A percentile compares a stretch with the other conserved stretches of the same genome.
Evolutionary conservation across 2,113 vertebrate species (phyloP).

Genomic region (Mellivora capensis): DNA sequence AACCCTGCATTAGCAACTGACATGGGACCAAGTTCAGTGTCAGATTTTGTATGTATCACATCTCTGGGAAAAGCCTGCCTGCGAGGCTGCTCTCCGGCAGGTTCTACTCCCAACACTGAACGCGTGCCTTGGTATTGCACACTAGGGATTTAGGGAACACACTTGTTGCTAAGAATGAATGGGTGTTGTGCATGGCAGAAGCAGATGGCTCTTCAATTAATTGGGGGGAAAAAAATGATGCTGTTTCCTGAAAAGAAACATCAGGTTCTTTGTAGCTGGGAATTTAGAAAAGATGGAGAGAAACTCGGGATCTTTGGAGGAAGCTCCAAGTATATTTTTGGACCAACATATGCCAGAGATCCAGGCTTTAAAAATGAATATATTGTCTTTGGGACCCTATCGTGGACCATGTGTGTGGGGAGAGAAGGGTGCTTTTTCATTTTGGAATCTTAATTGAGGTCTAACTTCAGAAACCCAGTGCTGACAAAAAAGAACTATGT

Average conservation of each 20-base stretch:
- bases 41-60: background rate
- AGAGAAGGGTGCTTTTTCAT: slow-evolving; percentile 59
- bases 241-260: slow-evolving; percentile 53
- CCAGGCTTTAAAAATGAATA: slow-evolving; percentile 66
- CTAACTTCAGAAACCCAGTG: slow-evolving; percentile 76
- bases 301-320: slow-evolving; percentile 64
- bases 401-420: background rate
- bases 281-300: slow-evolving; percentile 49
- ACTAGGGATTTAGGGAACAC: slow-evolving; percentile 49
- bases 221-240: background rate
- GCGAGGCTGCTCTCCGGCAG: background rate
- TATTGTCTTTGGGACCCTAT: slow-evolving; percentile 43
- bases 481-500: slow-evolving; percentile 69
- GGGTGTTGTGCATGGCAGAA: slow-evolving; percentile 43
- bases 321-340: slow-evolving; percentile 48
- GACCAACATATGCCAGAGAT: slow-evolving; percentile 3
- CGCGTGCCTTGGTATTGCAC: background rate
- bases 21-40: background rate
- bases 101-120: background rate
- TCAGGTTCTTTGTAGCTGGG: slow-evolving; percentile 59
- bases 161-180: slow-evolving; percentile 72
- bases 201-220: slow-evolving; percentile 72
- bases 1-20: background rate
- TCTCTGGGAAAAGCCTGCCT: background rate
- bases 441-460: slow-evolving; percentile 78